Conservation (phyloP, 2,113 vertebrate genomes). For the Chloropsis cyanopogon region DNA sequence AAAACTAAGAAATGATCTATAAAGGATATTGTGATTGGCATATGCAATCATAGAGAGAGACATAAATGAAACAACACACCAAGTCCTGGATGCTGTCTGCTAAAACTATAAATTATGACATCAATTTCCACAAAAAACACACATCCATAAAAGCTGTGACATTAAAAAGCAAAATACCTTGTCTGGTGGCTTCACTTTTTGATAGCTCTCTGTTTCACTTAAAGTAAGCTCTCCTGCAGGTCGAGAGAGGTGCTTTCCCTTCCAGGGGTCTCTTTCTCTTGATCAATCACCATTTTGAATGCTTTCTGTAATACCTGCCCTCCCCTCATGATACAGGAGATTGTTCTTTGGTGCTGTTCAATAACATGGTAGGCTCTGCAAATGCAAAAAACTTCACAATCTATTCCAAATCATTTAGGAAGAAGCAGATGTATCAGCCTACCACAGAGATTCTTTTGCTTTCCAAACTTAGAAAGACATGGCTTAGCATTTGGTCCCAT, state of each 20-base stretch:
- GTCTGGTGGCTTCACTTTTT: constrained; percentile 8
- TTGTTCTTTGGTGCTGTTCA: constrained; percentile 46
- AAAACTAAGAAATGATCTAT: neutral
- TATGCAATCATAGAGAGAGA: neutral
- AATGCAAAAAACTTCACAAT: constrained; percentile 61
- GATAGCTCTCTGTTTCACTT: neutral
- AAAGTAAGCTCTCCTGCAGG: constrained; percentile 1
- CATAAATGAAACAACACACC: neutral
- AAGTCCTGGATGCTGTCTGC: neutral
- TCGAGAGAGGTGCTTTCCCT: neutral
- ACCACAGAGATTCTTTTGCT: neutral
- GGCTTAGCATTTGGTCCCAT: neutral
- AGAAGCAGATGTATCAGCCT: constrained; percentile 23
- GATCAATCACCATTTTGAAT: constrained; percentile 12
- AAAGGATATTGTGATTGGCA: neutral
- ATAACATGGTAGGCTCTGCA: constrained; percentile 42
- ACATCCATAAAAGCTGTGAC: neutral
- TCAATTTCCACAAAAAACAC: neutral
- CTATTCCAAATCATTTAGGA: constrained; percentile 29
- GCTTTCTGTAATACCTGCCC: constrained; percentile 43
- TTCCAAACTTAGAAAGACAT: neutral
- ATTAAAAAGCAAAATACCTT: constrained; percentile 59
- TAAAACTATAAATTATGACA: neutral
- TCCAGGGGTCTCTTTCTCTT: constrained; percentile 23
- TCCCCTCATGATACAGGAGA: constrained; percentile 28